Evolutionary conservation across 2,113 vertebrate species (phyloP), one percentile per base, ranked within the genome.

Genomic region (Nanorana parkeri): DNA sequence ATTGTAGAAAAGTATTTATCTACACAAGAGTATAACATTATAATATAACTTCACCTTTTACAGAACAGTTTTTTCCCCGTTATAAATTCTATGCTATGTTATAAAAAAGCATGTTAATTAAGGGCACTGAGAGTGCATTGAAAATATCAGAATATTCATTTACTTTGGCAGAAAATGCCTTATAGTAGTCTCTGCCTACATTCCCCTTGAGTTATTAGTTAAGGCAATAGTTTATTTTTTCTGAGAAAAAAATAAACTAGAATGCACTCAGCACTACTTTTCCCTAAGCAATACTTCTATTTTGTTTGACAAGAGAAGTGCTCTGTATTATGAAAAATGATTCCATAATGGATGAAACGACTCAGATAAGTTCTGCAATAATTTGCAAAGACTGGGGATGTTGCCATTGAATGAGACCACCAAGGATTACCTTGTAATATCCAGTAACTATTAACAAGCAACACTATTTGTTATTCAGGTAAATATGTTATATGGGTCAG

Each of bases 151-250:
- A 86, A 89, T 86, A 91, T 90, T 91, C 92, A 89, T 93, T 94
- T 91, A 91, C 84, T 88, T 90, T 92, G 94, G 93, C 93, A 90
- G 89, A 2, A 84, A 87, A 56, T 84, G 84, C 74, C 24, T 87
- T 88, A 87, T 15, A 47, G 89, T 85, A 89, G 92, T 92, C 90
- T 94, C 84, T 89, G 87, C 88, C 94, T 88, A 85, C 95, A 96
- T 97, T 96, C 95, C 95, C 89, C 87, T 80, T 74, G 80, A 92
- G 93, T 95, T 96, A 97, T 96, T 96, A 95, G 94, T 96, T 95
- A 96, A 94, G 91, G 93, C 93, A 94, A 93, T 89, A 89, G 95
- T 96, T 98, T 96, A 97, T 96, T 96, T 96, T 91, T 93, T 90
- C 89, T 86, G 89, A 93, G 93, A 92, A 92, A 75, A 36, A 96